Percentiles rank a stretch among this genome's conserved stretches.
Evolutionary conservation across 2,888 invertebrate species (phyloP).

Genomic region (Epinotia bilunana): DNA sequence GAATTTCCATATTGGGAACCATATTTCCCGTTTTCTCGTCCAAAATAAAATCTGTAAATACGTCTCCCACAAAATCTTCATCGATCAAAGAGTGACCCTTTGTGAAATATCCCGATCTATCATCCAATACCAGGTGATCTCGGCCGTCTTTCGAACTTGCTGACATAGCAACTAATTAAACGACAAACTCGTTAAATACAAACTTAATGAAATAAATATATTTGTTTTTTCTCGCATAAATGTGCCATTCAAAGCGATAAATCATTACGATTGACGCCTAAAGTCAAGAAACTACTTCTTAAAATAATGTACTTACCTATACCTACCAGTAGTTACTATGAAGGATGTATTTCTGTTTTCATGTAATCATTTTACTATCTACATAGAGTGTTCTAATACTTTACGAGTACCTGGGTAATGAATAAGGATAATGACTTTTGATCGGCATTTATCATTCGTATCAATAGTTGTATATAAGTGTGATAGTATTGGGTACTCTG

Average conservation of each 20-base stretch:
- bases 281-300: slow-evolving; percentile 24
- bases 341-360: slow-evolving; percentile 25
- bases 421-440: neutral
- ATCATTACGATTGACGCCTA: slow-evolving; percentile 9
- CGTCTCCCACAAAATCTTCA: slow-evolving; percentile 18
- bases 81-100: too few species aligned
- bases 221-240: slow-evolving; percentile 15
- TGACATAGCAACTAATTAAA: slow-evolving; percentile 21
- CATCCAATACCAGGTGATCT: slow-evolving; percentile 14
- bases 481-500: slow-evolving; percentile 3
- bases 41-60: slow-evolving; percentile 25
- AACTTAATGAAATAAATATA: slow-evolving; percentile 9
- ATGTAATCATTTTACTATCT: slow-evolving; percentile 22
- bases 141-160: slow-evolving; percentile 6
- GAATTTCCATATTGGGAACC: slow-evolving; percentile 2
- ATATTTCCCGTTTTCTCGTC: slow-evolving; percentile 26
- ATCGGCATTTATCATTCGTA: slow-evolving; percentile 19
- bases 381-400: slow-evolving; percentile 14
- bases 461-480: slow-evolving; percentile 10
- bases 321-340: slow-evolving; percentile 19
- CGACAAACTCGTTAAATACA: slow-evolving; percentile 9
- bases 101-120: too few species aligned
- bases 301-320: slow-evolving; percentile 8
- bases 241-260: slow-evolving; percentile 10
- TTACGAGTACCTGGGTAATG: neutral